Conservation (phyloP, 2,797 vertebrate genomes). For the Enteromius trimaculatus region DNA sequence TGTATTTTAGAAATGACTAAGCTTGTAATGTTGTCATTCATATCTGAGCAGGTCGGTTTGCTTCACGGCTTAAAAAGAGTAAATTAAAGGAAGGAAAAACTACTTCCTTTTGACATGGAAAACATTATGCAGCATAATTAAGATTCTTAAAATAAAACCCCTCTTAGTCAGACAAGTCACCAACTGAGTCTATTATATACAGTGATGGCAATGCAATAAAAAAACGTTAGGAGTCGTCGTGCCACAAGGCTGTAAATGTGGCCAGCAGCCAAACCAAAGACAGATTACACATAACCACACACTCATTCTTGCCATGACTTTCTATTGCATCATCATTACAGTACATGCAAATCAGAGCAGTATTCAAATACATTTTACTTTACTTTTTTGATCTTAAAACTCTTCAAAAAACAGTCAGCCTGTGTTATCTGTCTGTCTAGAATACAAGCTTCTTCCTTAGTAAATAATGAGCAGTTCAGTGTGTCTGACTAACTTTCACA, state of each 20-base stretch:
- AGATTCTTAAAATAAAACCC: slow-evolving; percentile 5
- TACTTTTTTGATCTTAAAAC: neutral
- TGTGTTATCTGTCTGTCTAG: neutral
- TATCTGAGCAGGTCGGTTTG: neutral
- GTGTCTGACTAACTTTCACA: neutral
- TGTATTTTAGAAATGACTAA: neutral
- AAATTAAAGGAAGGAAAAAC: neutral
- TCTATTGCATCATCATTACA: slow-evolving; percentile 37
- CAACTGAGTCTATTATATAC: neutral
- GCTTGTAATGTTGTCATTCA: neutral
- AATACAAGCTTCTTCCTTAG: neutral
- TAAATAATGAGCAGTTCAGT: neutral
- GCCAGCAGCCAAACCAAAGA: slow-evolving; percentile 52
- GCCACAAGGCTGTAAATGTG: slow-evolving; percentile 54
- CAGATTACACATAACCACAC: slow-evolving; percentile 34
- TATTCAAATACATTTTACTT: neutral
- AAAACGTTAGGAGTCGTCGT: slow-evolving; percentile 48
- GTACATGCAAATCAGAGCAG: neutral
- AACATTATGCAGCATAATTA: neutral
- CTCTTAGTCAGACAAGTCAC: neutral
- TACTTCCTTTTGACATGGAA: neutral
- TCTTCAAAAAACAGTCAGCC: neutral
- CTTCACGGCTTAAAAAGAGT: neutral
- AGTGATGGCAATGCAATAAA: slow-evolving; percentile 40
- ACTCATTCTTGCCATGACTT: slow-evolving; percentile 22